Evolutionary conservation across 2,797 vertebrate species (phyloP), one percentile per base, ranked within the genome.

Genomic region (Trichosurus vulpecula): DNA sequence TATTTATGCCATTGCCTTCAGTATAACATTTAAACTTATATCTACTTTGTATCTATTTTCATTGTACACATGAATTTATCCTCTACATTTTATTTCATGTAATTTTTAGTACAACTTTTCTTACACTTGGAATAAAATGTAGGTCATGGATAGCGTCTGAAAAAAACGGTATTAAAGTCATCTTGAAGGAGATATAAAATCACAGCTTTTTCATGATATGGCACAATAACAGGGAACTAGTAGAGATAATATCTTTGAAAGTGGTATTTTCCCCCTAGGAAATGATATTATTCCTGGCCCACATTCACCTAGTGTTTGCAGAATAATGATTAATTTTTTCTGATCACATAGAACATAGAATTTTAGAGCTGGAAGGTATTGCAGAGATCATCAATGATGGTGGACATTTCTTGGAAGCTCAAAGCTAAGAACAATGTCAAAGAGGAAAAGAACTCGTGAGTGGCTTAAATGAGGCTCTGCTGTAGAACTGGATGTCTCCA

Each of bases 231-330:
- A 81, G 74, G 74, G 41, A 81, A 47, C 74, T 81, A 81, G 74
- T 81, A 81, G 74, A 81, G 74, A 81, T 81, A 47, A 81, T 81
- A 90, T 90, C 90, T 53, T 90, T 90, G 90, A 90, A 90, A 90
- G 90, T 52, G 29, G 52, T 52, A 81, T 81, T 90, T 90, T 90
- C 1, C 52, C 90, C 90, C 90, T 41, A 53, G 52, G 90, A 90
- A 53, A 90, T 90, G 90, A 90, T 54, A 52, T 90, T 52, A 30
- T 53, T 90, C 51, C 90, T 53, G 52, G 90, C 90, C 74, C 90
- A 90, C 31, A 35, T 90, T 90, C 90, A 90, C 90, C 52, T 90
- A 90, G 52, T 52, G 52, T 52, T 90, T 52, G 90, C 52, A 90
- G 90, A 90, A 53, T 54, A 52, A 53, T 52, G 52, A 90, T 90